Base-by-base conservation (phyloP, 2,113 vertebrate species). In the mouse (Mus musculus) region DNA sequence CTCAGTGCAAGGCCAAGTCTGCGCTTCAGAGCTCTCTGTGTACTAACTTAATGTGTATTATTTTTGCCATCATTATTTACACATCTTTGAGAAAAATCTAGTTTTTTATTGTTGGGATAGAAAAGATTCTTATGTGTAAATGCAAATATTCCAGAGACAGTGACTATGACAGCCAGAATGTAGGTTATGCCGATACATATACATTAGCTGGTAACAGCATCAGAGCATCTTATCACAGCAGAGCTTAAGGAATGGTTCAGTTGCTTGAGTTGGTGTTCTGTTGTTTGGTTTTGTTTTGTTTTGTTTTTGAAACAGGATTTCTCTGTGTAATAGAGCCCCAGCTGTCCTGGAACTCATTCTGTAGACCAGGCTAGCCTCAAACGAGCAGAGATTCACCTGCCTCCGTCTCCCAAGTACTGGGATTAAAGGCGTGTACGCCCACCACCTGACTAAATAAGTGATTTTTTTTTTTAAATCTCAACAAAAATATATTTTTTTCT, bases 81-180 rank as follows among this genome's bases (percentile, higher is more conserved):
- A 86, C 96, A 93, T 94, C 81, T 89, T 95, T 97, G 95, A 96
- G 92, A 97, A 95, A 96, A 93, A 76, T 96, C 91, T 80, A 54
- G 82, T 92, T 84, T 93, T 95, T 94, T 94, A 20, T 93, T 98
- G 0, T 96, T 97, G 97, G 92, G 76, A 94, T 98, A 89, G 96
- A 94, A 94, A 97, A 98, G 98, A 97, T 97, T 67, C 96, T 97
- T 97, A 97, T 97, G 94, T 97, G 89, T 97, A 97, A 97, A 97
- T 97, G 97, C 86, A 97, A 93, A 93, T 97, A 95, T 96, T 97
- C 97, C 97, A 96, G 97, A 97, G 96, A 98, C 97, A 97, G 95
- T 98, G 96, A 98, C 82, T 95, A 96, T 97, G 96, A 90, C 97
- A 16, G 91, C 96, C 56, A 56, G 97, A 97, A 91, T 96, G 91